Evolutionary conservation across 2,113 vertebrate species (phyloP).

Genomic region (Myrmecobius fasciatus): DNA sequence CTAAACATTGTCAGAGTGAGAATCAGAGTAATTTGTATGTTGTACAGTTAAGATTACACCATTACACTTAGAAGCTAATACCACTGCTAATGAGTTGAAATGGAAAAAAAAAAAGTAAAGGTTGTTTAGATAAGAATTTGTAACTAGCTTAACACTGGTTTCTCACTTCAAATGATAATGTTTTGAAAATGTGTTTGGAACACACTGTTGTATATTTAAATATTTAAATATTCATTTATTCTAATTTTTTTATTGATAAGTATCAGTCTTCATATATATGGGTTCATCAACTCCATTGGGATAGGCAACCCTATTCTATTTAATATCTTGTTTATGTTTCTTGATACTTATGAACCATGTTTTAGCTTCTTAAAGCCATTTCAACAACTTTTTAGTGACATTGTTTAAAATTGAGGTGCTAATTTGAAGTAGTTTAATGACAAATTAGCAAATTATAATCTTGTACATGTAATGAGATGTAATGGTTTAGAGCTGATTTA

Average conservation of each 20-base stretch:
- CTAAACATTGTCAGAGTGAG: conserved; percentile 63
- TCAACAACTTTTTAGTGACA: conserved; percentile 72
- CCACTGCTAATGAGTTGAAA: conserved; percentile 65
- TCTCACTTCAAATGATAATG: conserved; percentile 82
- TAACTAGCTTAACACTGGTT: conserved; percentile 74
- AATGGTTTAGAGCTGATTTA: conserved; percentile 32
- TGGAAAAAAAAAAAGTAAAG: conserved; percentile 66
- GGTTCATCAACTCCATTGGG: conserved; percentile 74
- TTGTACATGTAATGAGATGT: conserved; percentile 22
- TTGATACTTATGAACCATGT: conserved; percentile 77
- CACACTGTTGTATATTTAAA: conserved; percentile 84
- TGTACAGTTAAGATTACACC: conserved; percentile 71
- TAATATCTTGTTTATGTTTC: conserved; percentile 79
- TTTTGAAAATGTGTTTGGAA: conserved; percentile 85
- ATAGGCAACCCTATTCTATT: conserved; percentile 80
- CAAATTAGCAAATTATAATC: conserved; percentile 64
- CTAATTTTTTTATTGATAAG: conserved; percentile 84
- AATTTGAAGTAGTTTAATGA: conserved; percentile 71
- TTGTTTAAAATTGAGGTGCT: conserved; percentile 72
- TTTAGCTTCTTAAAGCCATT: conserved; percentile 79
- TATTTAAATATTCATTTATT: conserved; percentile 89
- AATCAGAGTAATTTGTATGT: conserved; percentile 65
- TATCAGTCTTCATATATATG: conserved; percentile 76
- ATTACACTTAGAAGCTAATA: conserved; percentile 65
- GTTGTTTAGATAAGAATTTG: conserved; percentile 65